A percentile compares a stretch with the other conserved stretches of the same genome.
Conservation (phyloP, 2,888 invertebrate genomes). For the Torymus texanus region DNA sequence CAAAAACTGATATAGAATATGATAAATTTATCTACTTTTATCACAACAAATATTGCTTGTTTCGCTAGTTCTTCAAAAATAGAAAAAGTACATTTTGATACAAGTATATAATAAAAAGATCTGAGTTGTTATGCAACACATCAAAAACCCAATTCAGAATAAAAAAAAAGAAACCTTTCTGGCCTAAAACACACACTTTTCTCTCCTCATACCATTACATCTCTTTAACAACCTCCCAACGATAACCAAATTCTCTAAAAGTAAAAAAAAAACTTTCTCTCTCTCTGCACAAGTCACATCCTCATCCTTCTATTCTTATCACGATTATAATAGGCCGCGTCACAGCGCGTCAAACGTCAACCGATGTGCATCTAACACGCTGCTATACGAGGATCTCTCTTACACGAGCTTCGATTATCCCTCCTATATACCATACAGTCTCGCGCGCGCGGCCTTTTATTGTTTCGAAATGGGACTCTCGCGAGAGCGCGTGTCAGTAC, state of each 20-base stretch:
- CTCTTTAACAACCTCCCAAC: constrained; percentile 22
- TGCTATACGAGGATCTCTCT: background rate
- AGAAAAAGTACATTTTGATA: no score
- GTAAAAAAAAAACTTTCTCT: background rate
- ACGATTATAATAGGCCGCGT: background rate
- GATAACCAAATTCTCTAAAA: background rate
- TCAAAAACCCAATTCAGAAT: background rate
- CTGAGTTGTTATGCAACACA: background rate
- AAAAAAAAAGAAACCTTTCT: background rate
- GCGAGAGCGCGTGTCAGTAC: constrained; percentile 35
- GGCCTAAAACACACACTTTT: no score
- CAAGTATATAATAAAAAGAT: no score
- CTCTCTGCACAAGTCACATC: background rate
- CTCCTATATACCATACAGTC: no score
- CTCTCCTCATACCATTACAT: background rate
- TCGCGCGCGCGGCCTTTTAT: constrained; percentile 35
- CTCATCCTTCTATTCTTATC: constrained; percentile 21
- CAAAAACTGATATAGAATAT: no score
- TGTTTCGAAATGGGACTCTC: constrained; percentile 44
- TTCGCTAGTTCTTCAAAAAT: no score
- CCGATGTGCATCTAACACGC: background rate
- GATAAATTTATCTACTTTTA: no score
- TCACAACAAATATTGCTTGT: no score
- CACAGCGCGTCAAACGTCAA: background rate
- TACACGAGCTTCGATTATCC: constrained; percentile 40